Percentiles rank a stretch among this genome's conserved stretches.
Evolutionary conservation across 2,888 invertebrate species (phyloP).

Genomic region (Tachina lurida): DNA sequence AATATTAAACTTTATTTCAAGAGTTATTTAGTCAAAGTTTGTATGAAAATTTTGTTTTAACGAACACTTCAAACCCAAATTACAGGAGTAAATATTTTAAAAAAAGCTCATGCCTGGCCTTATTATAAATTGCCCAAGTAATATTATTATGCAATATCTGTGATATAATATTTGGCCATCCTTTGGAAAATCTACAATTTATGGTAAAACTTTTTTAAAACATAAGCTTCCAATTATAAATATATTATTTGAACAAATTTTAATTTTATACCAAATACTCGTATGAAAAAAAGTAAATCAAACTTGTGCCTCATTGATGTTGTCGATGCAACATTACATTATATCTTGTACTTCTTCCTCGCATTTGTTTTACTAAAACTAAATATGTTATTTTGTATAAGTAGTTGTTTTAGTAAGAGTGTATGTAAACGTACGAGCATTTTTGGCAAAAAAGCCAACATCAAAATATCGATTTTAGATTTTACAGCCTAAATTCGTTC

Average conservation of each 20-base stretch:
- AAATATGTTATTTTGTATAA: not conserved
- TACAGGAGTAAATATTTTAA: too few relatives aligned
- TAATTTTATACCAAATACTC: not conserved
- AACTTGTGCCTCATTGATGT: not conserved
- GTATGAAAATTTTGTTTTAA: too few relatives aligned
- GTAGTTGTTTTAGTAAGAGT: not conserved
- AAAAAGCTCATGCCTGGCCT: too few relatives aligned
- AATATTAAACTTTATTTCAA: too few relatives aligned
- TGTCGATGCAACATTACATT: slow-evolving; percentile 3
- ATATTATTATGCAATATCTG: too few relatives aligned
- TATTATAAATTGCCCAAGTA: too few relatives aligned
- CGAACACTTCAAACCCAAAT: too few relatives aligned
- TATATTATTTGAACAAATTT: not conserved
- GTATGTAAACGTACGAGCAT: not conserved
- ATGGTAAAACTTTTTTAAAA: too few relatives aligned
- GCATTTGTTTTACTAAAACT: not conserved
- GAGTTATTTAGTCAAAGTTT: too few relatives aligned
- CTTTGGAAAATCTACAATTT: too few relatives aligned
- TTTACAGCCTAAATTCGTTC: slow-evolving; percentile 59
- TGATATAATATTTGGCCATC: too few relatives aligned
- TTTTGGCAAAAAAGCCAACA: slow-evolving; percentile 38
- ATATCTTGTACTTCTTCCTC: not conserved
- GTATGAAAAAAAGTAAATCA: not conserved
- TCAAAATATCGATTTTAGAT: slow-evolving; percentile 66
- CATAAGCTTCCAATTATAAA: not conserved